These are phyloP conservation scores for Peromyscus leucopus DNA, from an alignment of 2,113 vertebrate species.

Conservation along the genomic window DNA sequence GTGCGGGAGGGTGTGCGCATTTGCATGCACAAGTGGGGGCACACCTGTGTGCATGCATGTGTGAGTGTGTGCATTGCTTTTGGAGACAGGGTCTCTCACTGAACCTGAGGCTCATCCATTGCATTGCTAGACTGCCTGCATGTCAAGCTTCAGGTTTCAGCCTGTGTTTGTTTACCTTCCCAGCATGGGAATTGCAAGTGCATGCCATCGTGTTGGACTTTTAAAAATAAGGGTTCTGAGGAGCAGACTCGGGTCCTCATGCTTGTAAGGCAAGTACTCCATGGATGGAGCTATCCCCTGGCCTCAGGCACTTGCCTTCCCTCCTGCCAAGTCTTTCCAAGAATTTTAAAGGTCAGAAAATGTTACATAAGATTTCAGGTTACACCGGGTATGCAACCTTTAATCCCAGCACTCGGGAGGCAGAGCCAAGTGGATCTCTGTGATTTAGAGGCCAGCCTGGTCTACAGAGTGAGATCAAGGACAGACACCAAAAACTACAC, in stretches of 20 bases:
- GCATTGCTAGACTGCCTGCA: no score
- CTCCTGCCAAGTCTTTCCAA: background rate
- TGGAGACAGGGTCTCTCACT: background rate
- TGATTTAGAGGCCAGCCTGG: no score
- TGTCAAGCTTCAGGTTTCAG: background rate
- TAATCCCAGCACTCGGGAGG: no score
- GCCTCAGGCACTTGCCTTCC: no score
- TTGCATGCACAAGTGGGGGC: background rate
- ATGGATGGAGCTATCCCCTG: background rate
- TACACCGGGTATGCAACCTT: background rate
- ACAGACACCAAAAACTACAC: no score
- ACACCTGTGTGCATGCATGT: background rate
- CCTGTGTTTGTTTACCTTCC: background rate
- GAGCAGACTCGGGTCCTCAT: background rate
- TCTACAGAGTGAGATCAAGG: no score
- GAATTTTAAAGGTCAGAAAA: slow-evolving; percentile 1
- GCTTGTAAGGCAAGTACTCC: background rate
- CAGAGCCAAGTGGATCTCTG: no score
- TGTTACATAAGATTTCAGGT: background rate
- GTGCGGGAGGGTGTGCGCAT: background rate
- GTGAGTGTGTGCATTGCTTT: background rate
- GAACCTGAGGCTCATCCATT: background rate
- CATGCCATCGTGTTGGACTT: no score
- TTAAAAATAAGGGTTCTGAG: background rate
- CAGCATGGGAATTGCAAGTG: background rate